Percentiles rank a stretch among this genome's conserved stretches.
Conservation (phyloP, 2,797 vertebrate species). For the Chanos chanos region DNA sequence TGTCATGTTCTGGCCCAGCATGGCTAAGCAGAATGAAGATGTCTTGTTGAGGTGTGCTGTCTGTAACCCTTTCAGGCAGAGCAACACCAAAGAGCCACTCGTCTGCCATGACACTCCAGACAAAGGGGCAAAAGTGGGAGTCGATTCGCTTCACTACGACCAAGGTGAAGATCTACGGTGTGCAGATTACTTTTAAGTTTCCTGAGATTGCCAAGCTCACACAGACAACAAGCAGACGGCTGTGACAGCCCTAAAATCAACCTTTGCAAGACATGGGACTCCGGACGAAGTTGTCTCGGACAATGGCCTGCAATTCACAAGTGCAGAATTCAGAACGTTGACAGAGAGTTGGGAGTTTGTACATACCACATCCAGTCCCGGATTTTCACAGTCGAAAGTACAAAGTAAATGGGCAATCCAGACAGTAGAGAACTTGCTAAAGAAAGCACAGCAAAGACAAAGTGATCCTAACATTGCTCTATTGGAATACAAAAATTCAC, state of each 20-base stretch:
- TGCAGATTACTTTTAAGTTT: too few species aligned
- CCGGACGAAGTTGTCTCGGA: neutral
- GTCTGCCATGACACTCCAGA: neutral
- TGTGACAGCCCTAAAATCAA: neutral
- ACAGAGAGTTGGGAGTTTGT: too few species aligned
- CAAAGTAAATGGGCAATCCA: too few species aligned
- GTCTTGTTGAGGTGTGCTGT: neutral
- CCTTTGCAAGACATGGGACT: constrained; percentile 10
- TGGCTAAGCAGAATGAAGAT: constrained; percentile 1
- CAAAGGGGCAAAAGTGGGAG: too few species aligned
- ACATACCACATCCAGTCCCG: too few species aligned
- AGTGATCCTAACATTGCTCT: too few species aligned
- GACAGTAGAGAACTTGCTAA: too few species aligned
- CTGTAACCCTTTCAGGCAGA: constrained; percentile 6
- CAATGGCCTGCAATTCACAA: too few species aligned
- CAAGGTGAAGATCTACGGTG: too few species aligned
- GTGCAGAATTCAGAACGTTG: neutral
- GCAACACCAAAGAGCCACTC: constrained; percentile 1
- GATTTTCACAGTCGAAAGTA: too few species aligned
- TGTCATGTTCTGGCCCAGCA: constrained; percentile 5
- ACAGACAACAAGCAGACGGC: neutral
- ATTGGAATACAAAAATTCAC: constrained; percentile 16
- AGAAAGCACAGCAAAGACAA: too few species aligned
- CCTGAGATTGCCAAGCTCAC: neutral
- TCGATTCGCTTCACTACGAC: too few species aligned